These are phyloP conservation scores for Caloenas nicobarica DNA, from an alignment of 2,113 vertebrate species.

Conservation along the genomic window DNA sequence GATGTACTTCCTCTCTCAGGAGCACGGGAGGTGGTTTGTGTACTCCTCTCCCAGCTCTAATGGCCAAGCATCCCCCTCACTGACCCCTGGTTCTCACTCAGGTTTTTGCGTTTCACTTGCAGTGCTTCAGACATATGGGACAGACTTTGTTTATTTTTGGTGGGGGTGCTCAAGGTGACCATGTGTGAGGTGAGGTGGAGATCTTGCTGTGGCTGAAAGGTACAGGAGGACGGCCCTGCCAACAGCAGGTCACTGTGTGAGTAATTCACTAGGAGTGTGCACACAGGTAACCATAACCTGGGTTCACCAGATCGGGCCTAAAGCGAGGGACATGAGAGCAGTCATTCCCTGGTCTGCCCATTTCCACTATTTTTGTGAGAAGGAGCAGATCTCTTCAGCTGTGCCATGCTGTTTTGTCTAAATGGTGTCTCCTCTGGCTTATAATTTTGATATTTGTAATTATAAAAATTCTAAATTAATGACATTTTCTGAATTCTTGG, in stretches of 20 bases:
- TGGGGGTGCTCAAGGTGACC: background rate
- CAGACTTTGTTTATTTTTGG: background rate
- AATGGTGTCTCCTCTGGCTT: background rate
- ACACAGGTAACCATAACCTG: background rate
- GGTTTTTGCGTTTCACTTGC: background rate
- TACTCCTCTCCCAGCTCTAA: background rate
- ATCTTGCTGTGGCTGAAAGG: background rate
- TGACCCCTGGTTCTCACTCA: background rate
- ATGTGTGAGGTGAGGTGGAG: background rate
- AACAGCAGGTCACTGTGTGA: background rate
- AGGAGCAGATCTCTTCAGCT: background rate
- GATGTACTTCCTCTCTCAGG: background rate
- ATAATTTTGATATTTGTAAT: background rate
- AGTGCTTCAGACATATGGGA: background rate
- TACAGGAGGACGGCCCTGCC: background rate
- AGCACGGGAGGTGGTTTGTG: background rate
- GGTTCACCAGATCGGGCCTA: background rate
- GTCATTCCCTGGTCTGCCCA: background rate
- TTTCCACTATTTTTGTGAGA: background rate
- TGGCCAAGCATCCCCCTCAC: background rate
- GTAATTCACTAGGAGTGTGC: background rate
- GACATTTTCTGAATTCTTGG: background rate
- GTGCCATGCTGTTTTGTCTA: background rate
- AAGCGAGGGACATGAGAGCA: background rate
- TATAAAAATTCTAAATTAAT: background rate